Percentiles rank a stretch among this genome's conserved stretches.
phyloP scores from a whole-genome alignment of 2,888 invertebrate species.

The Acanthoscelides obtectus region DNA sequence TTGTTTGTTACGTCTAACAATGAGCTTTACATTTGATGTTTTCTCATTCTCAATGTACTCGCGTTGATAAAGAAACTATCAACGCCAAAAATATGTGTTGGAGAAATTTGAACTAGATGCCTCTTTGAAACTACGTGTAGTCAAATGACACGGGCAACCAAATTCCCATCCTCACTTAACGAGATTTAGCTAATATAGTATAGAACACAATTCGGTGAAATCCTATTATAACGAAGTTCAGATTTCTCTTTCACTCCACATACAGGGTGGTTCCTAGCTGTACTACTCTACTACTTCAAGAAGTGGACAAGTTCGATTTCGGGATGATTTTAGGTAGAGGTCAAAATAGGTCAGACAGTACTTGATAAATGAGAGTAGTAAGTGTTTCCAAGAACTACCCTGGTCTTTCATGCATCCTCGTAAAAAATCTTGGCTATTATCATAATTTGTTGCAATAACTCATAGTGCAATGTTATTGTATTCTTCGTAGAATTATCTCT shows the following conservation, averaged over 20 bases:
- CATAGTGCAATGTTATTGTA: neutral
- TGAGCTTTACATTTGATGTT: constrained; percentile 1
- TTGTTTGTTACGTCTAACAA: constrained; percentile 4
- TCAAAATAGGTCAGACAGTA: no score
- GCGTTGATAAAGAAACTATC: neutral
- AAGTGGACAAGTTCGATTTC: no score
- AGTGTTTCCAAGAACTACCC: no score
- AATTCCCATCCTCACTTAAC: no score
- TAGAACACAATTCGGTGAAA: no score
- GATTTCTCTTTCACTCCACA: neutral
- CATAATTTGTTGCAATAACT: neutral
- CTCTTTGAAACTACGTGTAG: no score
- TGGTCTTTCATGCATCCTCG: neutral
- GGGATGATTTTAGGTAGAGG: no score
- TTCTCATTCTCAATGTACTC: neutral
- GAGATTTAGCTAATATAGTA: no score
- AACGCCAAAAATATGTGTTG: neutral
- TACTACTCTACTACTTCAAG: no score
- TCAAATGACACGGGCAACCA: no score
- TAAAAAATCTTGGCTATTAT: neutral
- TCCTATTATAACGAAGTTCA: neutral
- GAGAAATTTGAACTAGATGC: neutral
- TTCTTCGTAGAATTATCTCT: neutral
- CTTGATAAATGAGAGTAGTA: no score
- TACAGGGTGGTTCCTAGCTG: neutral